phyloP scores from a whole-genome alignment of 2,113 vertebrate genomes.

The Pollachius pollachius region DNA sequence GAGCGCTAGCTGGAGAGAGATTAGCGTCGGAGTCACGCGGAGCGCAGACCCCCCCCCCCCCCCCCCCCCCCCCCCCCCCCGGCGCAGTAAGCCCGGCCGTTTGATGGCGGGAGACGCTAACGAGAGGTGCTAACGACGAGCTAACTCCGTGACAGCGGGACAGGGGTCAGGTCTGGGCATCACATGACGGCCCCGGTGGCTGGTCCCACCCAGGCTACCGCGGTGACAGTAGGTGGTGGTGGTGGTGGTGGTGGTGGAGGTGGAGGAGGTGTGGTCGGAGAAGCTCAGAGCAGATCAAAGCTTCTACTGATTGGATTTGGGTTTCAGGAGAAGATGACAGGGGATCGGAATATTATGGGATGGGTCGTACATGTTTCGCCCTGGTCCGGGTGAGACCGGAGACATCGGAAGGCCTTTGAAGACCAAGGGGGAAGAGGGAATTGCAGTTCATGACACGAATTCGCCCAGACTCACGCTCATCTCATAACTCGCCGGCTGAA shows the following conservation, averaged over 20 bases:
- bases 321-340: constrained; percentile 22
- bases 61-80: too few relatives aligned
- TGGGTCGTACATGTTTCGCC: too few relatives aligned
- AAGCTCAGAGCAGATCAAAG: constrained; percentile 63
- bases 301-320: constrained; percentile 47
- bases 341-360: too few relatives aligned
- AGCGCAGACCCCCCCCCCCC: constrained; percentile 54
- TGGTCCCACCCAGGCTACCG: constrained; percentile 34
- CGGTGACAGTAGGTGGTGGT: too few relatives aligned
- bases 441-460: too few relatives aligned
- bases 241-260: constrained; percentile 28
- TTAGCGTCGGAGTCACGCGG: constrained; percentile 60
- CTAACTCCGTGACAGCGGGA: constrained; percentile 56
- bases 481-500: too few relatives aligned
- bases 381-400: too few relatives aligned
- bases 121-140: constrained; percentile 30
- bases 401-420: too few relatives aligned
- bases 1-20: constrained; percentile 14
- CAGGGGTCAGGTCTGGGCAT: constrained; percentile 49
- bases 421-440: too few relatives aligned
- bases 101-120: constrained; percentile 47
- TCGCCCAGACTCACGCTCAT: too few relatives aligned
- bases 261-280: constrained; percentile 10
- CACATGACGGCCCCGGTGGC: constrained; percentile 44
- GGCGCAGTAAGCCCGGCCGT: constrained; percentile 39